phyloP scores from a whole-genome alignment of 2,797 vertebrate species.

The Emys orbicularis region DNA sequence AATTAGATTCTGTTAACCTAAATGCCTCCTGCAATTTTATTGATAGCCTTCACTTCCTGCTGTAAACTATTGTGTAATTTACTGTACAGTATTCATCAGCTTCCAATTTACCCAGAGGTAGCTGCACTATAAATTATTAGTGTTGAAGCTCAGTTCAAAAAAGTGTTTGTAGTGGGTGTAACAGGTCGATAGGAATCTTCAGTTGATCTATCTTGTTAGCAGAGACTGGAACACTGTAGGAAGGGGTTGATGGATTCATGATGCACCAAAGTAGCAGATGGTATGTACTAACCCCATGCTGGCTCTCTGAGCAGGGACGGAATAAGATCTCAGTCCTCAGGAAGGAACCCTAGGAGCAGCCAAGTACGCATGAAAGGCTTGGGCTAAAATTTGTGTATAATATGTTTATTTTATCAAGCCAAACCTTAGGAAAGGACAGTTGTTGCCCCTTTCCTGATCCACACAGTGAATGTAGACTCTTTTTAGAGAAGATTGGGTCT shows the following conservation, averaged over 20 bases:
- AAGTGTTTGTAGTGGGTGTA: neutral
- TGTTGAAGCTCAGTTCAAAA: neutral
- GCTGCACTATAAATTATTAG: neutral
- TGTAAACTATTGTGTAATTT: fast-evolving
- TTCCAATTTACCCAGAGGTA: fast-evolving
- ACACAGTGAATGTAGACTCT: neutral
- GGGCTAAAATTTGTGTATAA: fast-evolving
- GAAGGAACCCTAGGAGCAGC: neutral
- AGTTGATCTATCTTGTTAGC: fast-evolving
- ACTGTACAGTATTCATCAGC: fast-evolving
- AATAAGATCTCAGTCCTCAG: neutral
- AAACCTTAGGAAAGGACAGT: neutral
- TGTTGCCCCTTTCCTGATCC: neutral
- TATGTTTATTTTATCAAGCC: neutral
- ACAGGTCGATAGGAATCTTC: fast-evolving
- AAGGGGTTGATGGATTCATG: neutral
- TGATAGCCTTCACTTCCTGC: neutral
- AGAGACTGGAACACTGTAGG: neutral
- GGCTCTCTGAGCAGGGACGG: neutral
- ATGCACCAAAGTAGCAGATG: neutral
- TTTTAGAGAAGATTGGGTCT: neutral
- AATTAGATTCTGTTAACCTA: neutral
- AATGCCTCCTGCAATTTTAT: neutral
- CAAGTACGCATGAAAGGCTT: neutral
- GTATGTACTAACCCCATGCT: neutral